Percentiles rank a stretch among this genome's conserved stretches.
Evolutionary conservation across 2,113 vertebrate species (phyloP).

Genomic region (Riparia riparia): DNA sequence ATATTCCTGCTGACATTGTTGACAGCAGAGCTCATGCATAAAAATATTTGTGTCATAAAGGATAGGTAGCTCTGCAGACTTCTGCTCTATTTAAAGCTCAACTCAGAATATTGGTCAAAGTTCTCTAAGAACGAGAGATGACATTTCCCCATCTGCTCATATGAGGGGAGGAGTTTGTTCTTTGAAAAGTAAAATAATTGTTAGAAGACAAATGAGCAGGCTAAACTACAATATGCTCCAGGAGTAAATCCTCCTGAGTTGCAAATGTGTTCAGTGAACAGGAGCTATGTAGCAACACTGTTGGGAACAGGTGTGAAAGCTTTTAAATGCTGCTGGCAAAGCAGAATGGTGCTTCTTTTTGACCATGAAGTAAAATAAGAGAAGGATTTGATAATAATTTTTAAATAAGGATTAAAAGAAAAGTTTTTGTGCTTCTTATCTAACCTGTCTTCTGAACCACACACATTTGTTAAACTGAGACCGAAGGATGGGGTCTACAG

Average conservation of each 20-base stretch:
- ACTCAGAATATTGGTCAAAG: constrained; percentile 46
- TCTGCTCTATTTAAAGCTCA: constrained; percentile 65
- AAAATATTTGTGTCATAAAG: constrained; percentile 34
- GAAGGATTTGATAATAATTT: neutral
- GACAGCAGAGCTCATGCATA: constrained; percentile 62
- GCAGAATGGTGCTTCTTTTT: neutral
- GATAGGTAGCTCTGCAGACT: constrained; percentile 48
- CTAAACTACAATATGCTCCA: constrained; percentile 16
- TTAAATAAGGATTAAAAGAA: neutral
- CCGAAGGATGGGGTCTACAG: neutral
- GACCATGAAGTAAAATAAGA: neutral
- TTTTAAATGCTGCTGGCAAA: constrained; percentile 3
- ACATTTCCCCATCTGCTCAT: constrained; percentile 53
- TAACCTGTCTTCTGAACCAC: neutral
- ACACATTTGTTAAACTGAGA: neutral
- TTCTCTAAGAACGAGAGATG: constrained; percentile 9
- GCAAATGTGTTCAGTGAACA: constrained; percentile 1
- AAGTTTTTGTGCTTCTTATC: neutral
- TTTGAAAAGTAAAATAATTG: constrained; percentile 39
- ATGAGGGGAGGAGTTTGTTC: neutral
- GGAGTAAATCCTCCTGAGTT: constrained; percentile 13
- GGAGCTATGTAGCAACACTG: neutral
- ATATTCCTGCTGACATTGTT: constrained; percentile 54
- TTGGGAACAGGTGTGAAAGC: neutral
- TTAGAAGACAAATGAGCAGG: constrained; percentile 36